A percentile compares a stretch with the other conserved stretches of the same genome.
Evolutionary conservation across 2,888 invertebrate genomes (phyloP).

Genomic region (Abrostola tripartita): DNA sequence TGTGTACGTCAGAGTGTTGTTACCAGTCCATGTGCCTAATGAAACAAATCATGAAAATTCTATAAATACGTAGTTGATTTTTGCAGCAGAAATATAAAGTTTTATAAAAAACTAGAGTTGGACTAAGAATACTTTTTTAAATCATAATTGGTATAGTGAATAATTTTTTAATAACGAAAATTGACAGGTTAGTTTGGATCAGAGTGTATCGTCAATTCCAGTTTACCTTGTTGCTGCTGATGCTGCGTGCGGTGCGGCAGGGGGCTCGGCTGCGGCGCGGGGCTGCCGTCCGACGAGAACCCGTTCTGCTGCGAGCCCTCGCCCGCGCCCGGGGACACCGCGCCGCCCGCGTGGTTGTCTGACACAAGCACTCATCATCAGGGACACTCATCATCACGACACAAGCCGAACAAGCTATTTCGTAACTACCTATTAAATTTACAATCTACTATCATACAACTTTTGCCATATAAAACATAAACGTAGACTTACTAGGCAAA

Average conservation of each 20-base stretch:
- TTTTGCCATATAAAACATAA: neutral
- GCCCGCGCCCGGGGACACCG: conserved; percentile 73
- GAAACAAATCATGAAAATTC: neutral
- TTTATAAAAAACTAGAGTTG: too few relatives aligned
- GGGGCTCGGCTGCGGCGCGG: conserved; percentile 78
- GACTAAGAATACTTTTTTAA: too few relatives aligned
- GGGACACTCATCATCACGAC: too few relatives aligned
- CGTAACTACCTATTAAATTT: too few relatives aligned
- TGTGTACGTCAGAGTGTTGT: conserved; percentile 97
- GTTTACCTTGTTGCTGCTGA: conserved; percentile 59
- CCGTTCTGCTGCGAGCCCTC: conserved; percentile 80
- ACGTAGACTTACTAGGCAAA: conserved; percentile 71
- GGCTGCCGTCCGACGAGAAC: conserved; percentile 75
- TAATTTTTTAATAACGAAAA: too few relatives aligned
- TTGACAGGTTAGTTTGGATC: too few relatives aligned
- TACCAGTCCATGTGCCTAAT: conserved; percentile 94
- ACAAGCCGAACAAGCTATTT: too few relatives aligned
- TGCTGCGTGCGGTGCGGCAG: conserved; percentile 70
- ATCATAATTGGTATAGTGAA: too few relatives aligned
- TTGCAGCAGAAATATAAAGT: too few relatives aligned
- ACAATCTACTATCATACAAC: too few relatives aligned
- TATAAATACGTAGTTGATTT: too few relatives aligned
- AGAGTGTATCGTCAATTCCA: neutral
- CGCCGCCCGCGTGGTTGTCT: conserved; percentile 60
- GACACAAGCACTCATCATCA: neutral